phyloP scores from a whole-genome alignment of 2,113 vertebrate species.

The Galeopterus variegatus region DNA sequence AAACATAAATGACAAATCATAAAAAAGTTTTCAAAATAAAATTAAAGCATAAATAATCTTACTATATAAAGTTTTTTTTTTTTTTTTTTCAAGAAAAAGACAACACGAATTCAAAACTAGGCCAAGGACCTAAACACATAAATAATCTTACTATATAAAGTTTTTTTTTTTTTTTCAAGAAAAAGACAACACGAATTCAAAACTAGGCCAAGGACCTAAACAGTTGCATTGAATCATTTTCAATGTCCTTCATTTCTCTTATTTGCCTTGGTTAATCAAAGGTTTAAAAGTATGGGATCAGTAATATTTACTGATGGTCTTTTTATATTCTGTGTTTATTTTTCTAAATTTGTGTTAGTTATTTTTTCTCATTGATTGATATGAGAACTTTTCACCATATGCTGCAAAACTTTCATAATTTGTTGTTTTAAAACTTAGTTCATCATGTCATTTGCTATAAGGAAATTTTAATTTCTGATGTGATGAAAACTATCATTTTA shows the following conservation, averaged over 20 bases:
- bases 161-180: background rate
- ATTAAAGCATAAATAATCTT: background rate
- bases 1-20: background rate
- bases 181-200: background rate
- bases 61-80: background rate
- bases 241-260: background rate
- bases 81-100: background rate
- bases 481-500: background rate
- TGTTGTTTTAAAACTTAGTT: background rate
- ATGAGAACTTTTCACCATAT: background rate
- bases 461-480: background rate
- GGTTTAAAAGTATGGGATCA: background rate
- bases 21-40: background rate
- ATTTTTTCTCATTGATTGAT: background rate
- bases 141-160: background rate
- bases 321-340: background rate
- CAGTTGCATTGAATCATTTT: background rate
- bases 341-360: background rate
- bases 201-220: background rate
- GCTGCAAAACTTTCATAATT: background rate
- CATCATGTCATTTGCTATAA: background rate
- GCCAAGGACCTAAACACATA: background rate
- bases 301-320: background rate
- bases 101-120: background rate
- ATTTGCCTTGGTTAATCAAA: slow-evolving; percentile 40